These are phyloP conservation scores for Oreohelix idahoensis DNA, from an alignment of 1,140 invertebrate genomes.

Conservation along the genomic window DNA sequence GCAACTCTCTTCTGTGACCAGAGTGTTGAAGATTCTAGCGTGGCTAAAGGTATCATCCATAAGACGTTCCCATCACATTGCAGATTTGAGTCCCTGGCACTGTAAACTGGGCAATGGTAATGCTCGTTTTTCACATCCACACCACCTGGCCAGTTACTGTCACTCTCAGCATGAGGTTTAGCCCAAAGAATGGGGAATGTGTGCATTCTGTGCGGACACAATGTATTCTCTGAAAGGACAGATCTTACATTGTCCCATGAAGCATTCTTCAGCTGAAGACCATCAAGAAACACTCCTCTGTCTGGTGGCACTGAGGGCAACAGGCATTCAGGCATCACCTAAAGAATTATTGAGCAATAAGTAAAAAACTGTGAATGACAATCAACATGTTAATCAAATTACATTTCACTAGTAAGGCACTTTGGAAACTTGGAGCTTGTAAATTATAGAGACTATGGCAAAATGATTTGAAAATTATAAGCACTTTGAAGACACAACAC, in stretches of 20 bases:
- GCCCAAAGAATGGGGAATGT: conserved; percentile 65
- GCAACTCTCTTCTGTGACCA: conserved; percentile 58
- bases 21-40: conserved; percentile 41
- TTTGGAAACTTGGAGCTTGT: no score
- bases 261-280: conserved; percentile 64
- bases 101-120: conserved; percentile 56
- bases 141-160: background rate
- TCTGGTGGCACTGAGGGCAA: conserved; percentile 51
- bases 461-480: no score
- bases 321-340: conserved; percentile 67
- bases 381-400: background rate
- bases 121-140: conserved; percentile 37
- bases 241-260: conserved; percentile 60
- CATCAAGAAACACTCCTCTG: conserved; percentile 61
- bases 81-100: conserved; percentile 45
- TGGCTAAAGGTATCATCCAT: conserved; percentile 53
- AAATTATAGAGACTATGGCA: no score
- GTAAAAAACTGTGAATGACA: background rate
- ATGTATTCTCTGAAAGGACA: conserved; percentile 48
- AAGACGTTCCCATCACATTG: conserved; percentile 57
- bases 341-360: conserved; percentile 40
- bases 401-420: no score
- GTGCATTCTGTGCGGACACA: conserved; percentile 45
- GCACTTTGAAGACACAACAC: no score
- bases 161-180: conserved; percentile 46